phyloP scores from a whole-genome alignment of 2,797 vertebrate species.

The Perdix hodgsoniae region DNA sequence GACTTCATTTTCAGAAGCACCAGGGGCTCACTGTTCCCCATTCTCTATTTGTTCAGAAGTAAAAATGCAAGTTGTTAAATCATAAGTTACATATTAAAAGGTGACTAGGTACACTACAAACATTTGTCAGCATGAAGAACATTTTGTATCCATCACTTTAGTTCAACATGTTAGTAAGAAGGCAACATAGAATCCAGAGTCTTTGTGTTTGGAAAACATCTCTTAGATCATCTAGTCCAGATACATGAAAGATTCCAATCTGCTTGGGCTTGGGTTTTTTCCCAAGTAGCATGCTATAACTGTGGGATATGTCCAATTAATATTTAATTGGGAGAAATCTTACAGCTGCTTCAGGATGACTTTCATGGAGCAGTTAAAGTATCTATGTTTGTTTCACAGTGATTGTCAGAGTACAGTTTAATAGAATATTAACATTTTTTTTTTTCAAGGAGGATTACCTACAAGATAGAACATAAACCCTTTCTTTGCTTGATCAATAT shows the following conservation, averaged over 20 bases:
- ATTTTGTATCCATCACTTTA: background rate
- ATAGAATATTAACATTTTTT: conserved; percentile 16
- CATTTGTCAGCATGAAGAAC: background rate
- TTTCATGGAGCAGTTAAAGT: background rate
- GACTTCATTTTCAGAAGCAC: background rate
- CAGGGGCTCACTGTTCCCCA: background rate
- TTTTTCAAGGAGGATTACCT: background rate
- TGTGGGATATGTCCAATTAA: conserved; percentile 1
- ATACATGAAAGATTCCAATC: background rate
- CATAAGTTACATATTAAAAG: background rate
- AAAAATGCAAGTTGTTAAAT: background rate
- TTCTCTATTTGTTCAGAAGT: background rate
- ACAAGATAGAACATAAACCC: background rate
- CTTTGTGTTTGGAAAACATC: too few species aligned
- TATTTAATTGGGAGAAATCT: conserved; percentile 45
- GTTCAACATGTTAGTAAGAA: background rate
- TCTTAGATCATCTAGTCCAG: too few species aligned
- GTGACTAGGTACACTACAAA: background rate
- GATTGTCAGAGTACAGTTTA: conserved; percentile 39
- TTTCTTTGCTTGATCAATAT: background rate
- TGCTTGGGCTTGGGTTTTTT: background rate
- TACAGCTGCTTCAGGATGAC: background rate
- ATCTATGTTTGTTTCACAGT: conserved; percentile 34
- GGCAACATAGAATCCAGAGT: background rate
- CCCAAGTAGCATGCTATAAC: background rate